Percentiles rank a stretch among this genome's conserved stretches.
These are phyloP conservation scores for Leptinotarsa undecemlineata DNA, from an alignment of 1,140 invertebrate species.

Conservation along the genomic window DNA sequence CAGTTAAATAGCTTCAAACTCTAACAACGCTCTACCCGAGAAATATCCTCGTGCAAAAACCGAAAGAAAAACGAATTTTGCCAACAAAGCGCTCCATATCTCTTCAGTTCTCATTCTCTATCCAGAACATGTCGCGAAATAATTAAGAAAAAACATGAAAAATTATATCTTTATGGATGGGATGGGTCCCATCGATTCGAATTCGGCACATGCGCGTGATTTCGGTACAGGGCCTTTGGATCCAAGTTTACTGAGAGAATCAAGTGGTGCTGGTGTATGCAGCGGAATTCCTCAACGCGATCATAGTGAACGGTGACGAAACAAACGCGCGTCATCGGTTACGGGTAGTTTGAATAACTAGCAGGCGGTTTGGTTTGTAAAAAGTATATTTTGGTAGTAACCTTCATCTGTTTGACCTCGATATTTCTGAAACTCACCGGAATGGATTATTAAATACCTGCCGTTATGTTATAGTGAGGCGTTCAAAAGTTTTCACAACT, in stretches of 20 bases:
- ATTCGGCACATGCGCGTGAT: constrained; percentile 37
- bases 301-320: constrained; percentile 13
- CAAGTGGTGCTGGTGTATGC: constrained; percentile 35
- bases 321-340: constrained; percentile 26
- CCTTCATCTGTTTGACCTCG: too few species aligned
- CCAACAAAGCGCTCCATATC: background rate
- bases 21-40: background rate
- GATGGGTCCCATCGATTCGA: constrained; percentile 47
- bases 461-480: background rate
- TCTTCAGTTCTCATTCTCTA: background rate
- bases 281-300: constrained; percentile 20
- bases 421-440: too few species aligned
- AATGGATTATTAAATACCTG: background rate
- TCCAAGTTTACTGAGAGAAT: constrained; percentile 31
- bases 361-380: background rate
- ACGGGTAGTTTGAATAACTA: constrained; percentile 4
- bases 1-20: background rate
- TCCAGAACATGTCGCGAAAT: constrained; percentile 4
- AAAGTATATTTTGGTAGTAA: background rate
- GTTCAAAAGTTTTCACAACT: constrained; percentile 17
- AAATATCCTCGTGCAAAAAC: background rate
- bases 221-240: constrained; percentile 36
- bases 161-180: constrained; percentile 43
- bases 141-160: constrained; percentile 36
- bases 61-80: constrained; percentile 5